phyloP scores from a whole-genome alignment of 1,140 invertebrate species.

The Colletes latitarsis region DNA sequence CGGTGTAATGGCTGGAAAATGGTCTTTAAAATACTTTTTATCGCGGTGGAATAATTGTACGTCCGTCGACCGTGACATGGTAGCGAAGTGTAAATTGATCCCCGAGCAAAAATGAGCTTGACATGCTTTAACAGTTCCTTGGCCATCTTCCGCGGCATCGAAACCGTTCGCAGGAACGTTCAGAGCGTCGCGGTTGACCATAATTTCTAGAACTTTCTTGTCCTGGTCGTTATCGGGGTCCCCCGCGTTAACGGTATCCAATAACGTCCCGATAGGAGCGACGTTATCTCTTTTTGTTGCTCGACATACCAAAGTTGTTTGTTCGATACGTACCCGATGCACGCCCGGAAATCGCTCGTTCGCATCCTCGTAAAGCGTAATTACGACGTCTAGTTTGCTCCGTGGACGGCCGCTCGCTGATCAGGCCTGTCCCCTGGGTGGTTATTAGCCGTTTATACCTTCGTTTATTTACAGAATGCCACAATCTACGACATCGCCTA shows the following conservation, averaged over 20 bases:
- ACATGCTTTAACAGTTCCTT: background rate
- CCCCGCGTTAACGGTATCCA: background rate
- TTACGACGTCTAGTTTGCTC: constrained; percentile 34
- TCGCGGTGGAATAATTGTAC: too few species aligned
- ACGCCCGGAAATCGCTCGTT: constrained; percentile 2
- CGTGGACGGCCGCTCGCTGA: background rate
- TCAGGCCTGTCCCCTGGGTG: background rate
- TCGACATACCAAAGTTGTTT: constrained; percentile 8
- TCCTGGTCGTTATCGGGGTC: background rate
- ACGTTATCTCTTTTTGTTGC: background rate
- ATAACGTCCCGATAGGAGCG: constrained; percentile 12
- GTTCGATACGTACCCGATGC: too few species aligned
- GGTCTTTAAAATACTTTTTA: too few species aligned
- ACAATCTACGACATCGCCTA: background rate
- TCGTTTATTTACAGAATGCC: constrained; percentile 12
- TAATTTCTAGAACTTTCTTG: background rate
- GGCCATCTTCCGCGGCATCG: background rate
- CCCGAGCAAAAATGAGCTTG: too few species aligned
- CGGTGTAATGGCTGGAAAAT: too few species aligned
- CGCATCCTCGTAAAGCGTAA: constrained; percentile 16
- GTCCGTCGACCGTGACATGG: too few species aligned
- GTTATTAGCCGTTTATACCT: constrained; percentile 28
- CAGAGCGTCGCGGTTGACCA: too few species aligned
- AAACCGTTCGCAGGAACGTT: background rate
- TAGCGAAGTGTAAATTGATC: too few species aligned